Conservation (phyloP, 2,113 vertebrate genomes). For the Cromileptes altivelis region DNA sequence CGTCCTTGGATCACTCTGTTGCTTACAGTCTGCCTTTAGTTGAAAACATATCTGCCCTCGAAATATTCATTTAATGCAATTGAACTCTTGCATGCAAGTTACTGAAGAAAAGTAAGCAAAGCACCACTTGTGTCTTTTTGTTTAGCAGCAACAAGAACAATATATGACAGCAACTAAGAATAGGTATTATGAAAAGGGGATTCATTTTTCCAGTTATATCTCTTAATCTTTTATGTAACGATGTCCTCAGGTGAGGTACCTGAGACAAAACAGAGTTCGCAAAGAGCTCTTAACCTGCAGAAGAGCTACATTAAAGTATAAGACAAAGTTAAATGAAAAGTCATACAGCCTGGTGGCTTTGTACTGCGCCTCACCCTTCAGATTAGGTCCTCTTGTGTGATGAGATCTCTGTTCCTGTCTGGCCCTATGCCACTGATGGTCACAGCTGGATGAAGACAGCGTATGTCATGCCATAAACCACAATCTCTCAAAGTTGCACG, state of each 20-base stretch:
- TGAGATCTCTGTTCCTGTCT: conserved; percentile 9
- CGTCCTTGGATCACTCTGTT: conserved; percentile 3
- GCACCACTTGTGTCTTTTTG: not conserved
- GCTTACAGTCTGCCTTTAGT: not conserved
- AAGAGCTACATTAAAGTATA: not conserved
- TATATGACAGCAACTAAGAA: not conserved
- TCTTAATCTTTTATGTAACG: not conserved
- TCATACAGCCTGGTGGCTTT: no score
- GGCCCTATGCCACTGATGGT: not conserved
- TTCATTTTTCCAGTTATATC: not conserved
- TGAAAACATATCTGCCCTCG: not conserved
- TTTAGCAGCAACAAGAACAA: not conserved
- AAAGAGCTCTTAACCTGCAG: not conserved
- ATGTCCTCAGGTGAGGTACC: not conserved
- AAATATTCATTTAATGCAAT: not conserved
- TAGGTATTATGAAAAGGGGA: not conserved
- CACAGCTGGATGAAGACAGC: conserved; percentile 10
- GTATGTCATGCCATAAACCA: not conserved
- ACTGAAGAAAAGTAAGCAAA: not conserved
- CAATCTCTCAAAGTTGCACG: not conserved
- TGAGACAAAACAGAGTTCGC: no score
- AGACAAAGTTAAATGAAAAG: not conserved
- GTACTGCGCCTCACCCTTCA: not conserved
- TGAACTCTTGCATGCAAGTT: not conserved
- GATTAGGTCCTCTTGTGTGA: not conserved